Evolutionary conservation across 2,888 invertebrate genomes (phyloP).

Genomic region (Himalopsyche japonica): DNA sequence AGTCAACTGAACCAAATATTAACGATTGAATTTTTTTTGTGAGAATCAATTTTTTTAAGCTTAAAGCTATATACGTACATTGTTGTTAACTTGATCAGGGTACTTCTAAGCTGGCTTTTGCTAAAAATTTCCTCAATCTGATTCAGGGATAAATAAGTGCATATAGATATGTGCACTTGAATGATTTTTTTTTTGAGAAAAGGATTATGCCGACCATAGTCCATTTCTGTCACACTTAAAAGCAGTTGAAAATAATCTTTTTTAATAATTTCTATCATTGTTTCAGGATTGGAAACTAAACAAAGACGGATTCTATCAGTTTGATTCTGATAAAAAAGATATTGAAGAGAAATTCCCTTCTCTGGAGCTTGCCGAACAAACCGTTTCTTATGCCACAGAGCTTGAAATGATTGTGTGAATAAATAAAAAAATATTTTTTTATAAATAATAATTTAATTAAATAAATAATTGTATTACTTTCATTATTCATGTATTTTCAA

Average conservation of each 20-base stretch:
- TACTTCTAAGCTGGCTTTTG: too few relatives aligned
- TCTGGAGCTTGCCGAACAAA: constrained; percentile 86
- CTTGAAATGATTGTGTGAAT: constrained; percentile 96
- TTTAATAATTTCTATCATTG: constrained; percentile 29
- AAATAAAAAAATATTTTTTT: background rate
- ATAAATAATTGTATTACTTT: background rate
- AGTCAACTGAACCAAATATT: too few relatives aligned
- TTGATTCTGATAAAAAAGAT: background rate
- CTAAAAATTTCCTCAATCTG: too few relatives aligned
- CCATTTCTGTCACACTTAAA: too few relatives aligned
- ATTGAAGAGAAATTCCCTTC: constrained; percentile 79
- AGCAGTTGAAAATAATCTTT: background rate
- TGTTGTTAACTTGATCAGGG: too few relatives aligned
- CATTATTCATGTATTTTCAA: background rate
- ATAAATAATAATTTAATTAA: background rate
- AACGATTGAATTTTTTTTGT: too few relatives aligned
- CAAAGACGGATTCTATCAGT: constrained; percentile 7
- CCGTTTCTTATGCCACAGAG: constrained; percentile 95
- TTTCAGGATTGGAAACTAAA: constrained; percentile 53
- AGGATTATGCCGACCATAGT: too few relatives aligned
- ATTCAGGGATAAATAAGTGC: too few relatives aligned
- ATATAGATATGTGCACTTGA: too few relatives aligned
- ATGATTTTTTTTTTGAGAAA: too few relatives aligned
- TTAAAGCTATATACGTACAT: too few relatives aligned
- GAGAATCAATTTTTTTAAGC: too few relatives aligned